phyloP scores from a whole-genome alignment of 2,797 vertebrate genomes.

The Acrossocheilus wenchowensis region DNA sequence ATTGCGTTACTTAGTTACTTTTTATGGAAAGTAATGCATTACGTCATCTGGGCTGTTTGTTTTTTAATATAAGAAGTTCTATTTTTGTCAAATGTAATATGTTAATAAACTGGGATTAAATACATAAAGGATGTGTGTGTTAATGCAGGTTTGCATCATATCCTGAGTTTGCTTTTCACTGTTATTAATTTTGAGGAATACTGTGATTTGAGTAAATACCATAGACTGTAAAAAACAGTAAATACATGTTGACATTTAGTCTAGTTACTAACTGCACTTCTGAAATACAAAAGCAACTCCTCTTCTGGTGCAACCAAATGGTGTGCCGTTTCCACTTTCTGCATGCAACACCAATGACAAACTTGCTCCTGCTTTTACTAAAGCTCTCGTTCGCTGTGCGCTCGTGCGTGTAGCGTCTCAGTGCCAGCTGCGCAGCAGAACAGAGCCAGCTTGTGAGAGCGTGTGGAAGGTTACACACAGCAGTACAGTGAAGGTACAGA shows the following conservation, averaged over 20 bases:
- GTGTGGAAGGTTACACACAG: conserved; percentile 1
- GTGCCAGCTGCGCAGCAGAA: not conserved
- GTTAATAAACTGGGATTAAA: not conserved
- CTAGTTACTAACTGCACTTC: not conserved
- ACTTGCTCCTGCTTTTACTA: not conserved
- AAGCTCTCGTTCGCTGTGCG: not conserved
- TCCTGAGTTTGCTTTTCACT: not conserved
- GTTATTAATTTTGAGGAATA: not conserved
- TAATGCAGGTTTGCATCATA: not conserved
- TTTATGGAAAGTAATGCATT: too few relatives aligned
- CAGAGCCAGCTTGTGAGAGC: conserved; percentile 34
- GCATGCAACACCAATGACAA: not conserved
- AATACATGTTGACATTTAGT: too few relatives aligned
- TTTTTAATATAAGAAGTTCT: not conserved
- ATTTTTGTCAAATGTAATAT: not conserved
- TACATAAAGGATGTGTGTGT: too few relatives aligned
- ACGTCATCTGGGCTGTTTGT: not conserved
- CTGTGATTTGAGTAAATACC: too few relatives aligned
- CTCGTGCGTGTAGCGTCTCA: not conserved
- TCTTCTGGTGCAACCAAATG: not conserved
- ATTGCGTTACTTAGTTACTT: not conserved
- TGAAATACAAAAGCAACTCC: not conserved
- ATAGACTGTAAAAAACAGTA: too few relatives aligned
- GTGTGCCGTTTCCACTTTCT: not conserved
- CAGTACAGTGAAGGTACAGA: conserved; percentile 49